Evolutionary conservation across 2,888 invertebrate species (phyloP), one percentile per base, ranked within the genome.

Genomic region (Psococerastis gibbosa): DNA sequence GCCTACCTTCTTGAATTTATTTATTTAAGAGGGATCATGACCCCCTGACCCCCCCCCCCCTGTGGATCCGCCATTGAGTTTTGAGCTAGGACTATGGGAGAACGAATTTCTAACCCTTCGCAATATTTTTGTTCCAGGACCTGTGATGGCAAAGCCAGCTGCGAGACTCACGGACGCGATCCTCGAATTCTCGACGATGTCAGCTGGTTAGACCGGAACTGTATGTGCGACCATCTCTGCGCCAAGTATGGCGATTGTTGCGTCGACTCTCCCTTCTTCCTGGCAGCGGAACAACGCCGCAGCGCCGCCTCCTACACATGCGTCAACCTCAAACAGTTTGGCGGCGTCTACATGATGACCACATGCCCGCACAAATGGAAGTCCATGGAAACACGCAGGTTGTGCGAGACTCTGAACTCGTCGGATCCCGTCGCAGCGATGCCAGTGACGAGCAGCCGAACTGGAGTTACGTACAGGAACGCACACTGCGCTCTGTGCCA

Each of bases 241-340:
- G 53, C 55, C 15, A 52, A 54, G 9, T 65, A 61, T 47, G 65
- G 64, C 20, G 66, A 66, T 53, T 66, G 65, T 49, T 65, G 65
- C 47, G 53, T 59, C 20, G 63, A 65, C 49, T 61, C 63, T 1
- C 45, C 48, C 4, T 44, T 49, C 47, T 52, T 55, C 52, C 46
- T 50, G 42, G 32, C 52, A 49, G 16, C 57, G 47, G 49, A 55
- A 53, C 52, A 53, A 53, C 43, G 55, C 51, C 22, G 55, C 44
- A 52, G 53, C 23, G 53, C 49, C 16, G 56, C 56, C 15, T 52
- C 53, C 17, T 61, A 60, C 52, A 49, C 54, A 11, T 65, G 66
- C 51, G 56, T 59, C 15, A 52, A 55, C 2, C 48, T 63, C 35
- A 48, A 55, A 13, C 60, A 61, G 43, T 61, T 56, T 46, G 58